Evolutionary conservation across 2,113 vertebrate species (phyloP), one percentile per base, ranked within the genome.

Genomic region (Tychaedon coryphoeus): DNA sequence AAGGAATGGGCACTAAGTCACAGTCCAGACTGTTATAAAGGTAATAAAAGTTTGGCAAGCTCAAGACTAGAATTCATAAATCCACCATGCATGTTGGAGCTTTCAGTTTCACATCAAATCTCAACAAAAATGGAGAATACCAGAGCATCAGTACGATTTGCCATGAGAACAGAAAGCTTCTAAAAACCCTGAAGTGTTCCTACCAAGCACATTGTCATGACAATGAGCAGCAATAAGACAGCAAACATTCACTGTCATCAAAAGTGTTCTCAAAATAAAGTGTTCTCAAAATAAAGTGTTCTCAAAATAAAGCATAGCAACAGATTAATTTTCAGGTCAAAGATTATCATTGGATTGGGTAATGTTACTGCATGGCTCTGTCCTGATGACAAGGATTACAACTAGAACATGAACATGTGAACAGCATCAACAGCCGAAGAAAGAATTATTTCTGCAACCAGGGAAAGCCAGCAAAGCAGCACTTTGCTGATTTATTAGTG

Each of bases 21-120:
- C 12, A 40, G 43, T 64, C 60, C 60, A 85, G 57, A 45, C 43
- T 88, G 28, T 62, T 69, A 20, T 23, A 66, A 76, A 89, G 42
- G 54, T 83, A 88, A 88, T 74, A 58, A 48, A 94, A 88, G 12
- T 29, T 31, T 66, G 66, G 26, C 71, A 64, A 90, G 64, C 85
- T 86, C 47, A 58, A 71, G 88, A 66, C 33, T 23, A 60, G 33
- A 86, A 86, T 71, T 56, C 69, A 75, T 93, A 93, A 92, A 95
- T 81, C 66, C 43, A 75, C 69, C 17, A 22, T 28, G 16, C 9
- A 54, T 7, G 24, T 69, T 58, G 28, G 54, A 93, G 36, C 40
- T 67, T 70, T 94, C 73, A 66, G 81, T 83, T 95, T 90, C 82
- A 96, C 67, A 77, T 91, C 54, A 86, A 67, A 75, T 29, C 54